Evolutionary conservation across 2,888 invertebrate species (phyloP).

Genomic region (Drosophila testacea): DNA sequence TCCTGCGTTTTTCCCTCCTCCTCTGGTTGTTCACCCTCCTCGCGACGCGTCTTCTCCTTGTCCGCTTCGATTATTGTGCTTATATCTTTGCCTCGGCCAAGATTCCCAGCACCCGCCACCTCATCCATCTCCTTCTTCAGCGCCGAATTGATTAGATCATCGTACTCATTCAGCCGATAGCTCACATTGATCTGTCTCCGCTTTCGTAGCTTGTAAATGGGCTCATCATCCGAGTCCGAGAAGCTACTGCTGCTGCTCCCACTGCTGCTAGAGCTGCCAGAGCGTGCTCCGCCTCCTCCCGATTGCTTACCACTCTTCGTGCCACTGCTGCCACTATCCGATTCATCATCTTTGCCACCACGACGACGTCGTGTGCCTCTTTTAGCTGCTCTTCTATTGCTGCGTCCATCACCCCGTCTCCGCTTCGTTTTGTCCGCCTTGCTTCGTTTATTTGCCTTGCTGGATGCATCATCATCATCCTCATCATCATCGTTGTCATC

Average conservation of each 20-base stretch:
- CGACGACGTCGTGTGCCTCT: slow-evolving; percentile 73
- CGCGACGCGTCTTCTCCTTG: slow-evolving; percentile 87
- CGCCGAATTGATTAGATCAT: slow-evolving; percentile 97
- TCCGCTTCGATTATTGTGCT: slow-evolving; percentile 94
- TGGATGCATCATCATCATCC: slow-evolving; percentile 80
- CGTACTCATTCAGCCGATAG: slow-evolving; percentile 96
- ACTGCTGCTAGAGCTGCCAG: slow-evolving; percentile 59
- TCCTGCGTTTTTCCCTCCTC: slow-evolving; percentile 57
- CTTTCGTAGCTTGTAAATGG: slow-evolving; percentile 93
- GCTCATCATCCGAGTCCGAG: slow-evolving; percentile 87
- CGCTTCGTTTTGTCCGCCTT: slow-evolving; percentile 80
- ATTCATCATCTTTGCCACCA: slow-evolving; percentile 65
- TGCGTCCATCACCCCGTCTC: slow-evolving; percentile 79
- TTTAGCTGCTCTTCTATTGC: slow-evolving; percentile 69
- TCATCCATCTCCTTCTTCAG: slow-evolving; percentile 91
- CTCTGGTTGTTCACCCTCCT: slow-evolving; percentile 66
- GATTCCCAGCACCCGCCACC: slow-evolving; percentile 91
- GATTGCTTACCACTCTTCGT: slow-evolving; percentile 70
- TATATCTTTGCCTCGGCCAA: slow-evolving; percentile 95
- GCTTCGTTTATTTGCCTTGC: slow-evolving; percentile 49
- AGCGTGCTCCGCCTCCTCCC: slow-evolving; percentile 49
- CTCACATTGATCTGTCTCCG: slow-evolving; percentile 92
- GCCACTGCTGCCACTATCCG: slow-evolving; percentile 64
- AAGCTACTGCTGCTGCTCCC: slow-evolving; percentile 53
- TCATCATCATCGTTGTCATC: slow-evolving; percentile 63